Base-by-base conservation (phyloP, 2,113 vertebrate species). In the Pionites leucogaster region DNA sequence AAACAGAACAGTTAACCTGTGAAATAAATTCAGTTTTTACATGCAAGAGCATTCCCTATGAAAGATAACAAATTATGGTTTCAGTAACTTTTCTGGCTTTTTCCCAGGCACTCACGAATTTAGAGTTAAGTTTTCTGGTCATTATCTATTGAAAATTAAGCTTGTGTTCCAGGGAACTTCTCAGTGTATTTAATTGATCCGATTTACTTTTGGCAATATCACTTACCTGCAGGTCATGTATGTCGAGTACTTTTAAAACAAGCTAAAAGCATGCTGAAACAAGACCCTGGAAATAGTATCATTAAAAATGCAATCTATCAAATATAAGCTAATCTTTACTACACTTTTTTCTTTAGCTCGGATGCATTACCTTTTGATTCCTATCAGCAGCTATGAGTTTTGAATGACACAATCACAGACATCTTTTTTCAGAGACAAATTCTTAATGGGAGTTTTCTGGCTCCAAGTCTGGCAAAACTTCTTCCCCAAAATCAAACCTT, bases 381-480 rank as follows among this genome's bases (percentile, higher is more conserved):
- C 72, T 82, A 88, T 37, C 42, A 83, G 84, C 84, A 95, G 72
- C 95, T 96, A 60, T 59, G 53, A 95, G 83, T 92, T 96, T 91
- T 95, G 76, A 95, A 92, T 93, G 63, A 95, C 95, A 92, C 53
- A 65, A 86, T 65, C 42, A 80, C 82, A 92, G 90, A 96, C 94
- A 95, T 91, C 63, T 92, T 53, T 77, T 93, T 94, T 39, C 6
- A 1, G 29, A 44, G 79, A 59, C 20, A 59, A 80, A 69, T 63
- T 91, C 82, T 94, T 76, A 82, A 31, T 64, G 77, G 41, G 46
- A 80, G 82, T 87, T 95, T 95, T 71, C 68, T 25, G 14, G 82
- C 91, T 91, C 70, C 86, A 97, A 96, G 86, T 35, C 14, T 52
- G 44, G 7, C 41, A 33, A 20, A 37, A 41, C 3, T 10, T 46